Evolutionary conservation across 2,888 invertebrate genomes (phyloP), one percentile per base, ranked within the genome.

Genomic region (Allophyes oxyacanthae): DNA sequence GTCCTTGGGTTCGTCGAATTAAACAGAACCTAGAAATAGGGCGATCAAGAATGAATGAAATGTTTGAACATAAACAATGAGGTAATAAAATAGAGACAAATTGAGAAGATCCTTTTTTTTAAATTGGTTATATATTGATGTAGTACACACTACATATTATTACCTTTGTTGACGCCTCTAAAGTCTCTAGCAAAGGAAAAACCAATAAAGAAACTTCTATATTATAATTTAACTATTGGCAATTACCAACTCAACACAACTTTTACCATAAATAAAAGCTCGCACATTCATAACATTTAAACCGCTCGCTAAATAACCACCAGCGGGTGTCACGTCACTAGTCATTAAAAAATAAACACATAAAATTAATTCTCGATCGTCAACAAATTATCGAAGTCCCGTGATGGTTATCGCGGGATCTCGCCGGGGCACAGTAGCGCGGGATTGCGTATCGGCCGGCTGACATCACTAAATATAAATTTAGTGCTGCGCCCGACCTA

Each of bases 381-480:
- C 83, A 84, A 85, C 85, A 89, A 88, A 88, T 88, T 85, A 86
- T 86, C 79, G 81, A 72, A 76, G 78, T 76, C 78, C 71, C 66
- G 72, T 65, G 77, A 77, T 75, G 64, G 68, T 78, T 89, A 89
- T 89, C 89, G 79, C 75, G 64, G 71, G 76, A 88, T 89, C 87
- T 85, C 75, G 70, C 64, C 71, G 69, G 78, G 82, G 81, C 75
- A 84, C 88, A 77, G 90, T 90, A 91, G 90, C 89, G 68, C 79
- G 75, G 80, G 89, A 85, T 87, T 86, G 86, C 79, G 83, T 89
- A 91, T 90, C 89, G 83, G 65, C 25, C 72, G 73, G 83, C 84
- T 79, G 85, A 88, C 89, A 91, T 87, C 90, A 86, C 86, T 86
- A 86, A 88, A 87, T 77, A 87, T 87, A 87, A 88, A 89, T 89